These are phyloP conservation scores for Punctoribates punctum DNA, from an alignment of 2,888 invertebrate genomes.

Conservation along the genomic window DNA sequence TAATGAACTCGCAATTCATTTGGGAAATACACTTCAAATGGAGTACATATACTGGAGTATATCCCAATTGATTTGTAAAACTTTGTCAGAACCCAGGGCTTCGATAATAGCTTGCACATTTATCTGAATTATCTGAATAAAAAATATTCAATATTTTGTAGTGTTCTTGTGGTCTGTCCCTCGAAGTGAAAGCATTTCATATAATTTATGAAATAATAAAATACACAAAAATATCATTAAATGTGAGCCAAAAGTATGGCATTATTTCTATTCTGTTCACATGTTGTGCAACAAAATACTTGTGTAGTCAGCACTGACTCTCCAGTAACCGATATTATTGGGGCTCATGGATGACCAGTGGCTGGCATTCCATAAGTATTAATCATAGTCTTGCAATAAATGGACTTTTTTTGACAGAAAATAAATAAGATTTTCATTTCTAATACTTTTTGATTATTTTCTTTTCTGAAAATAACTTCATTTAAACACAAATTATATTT, in stretches of 20 bases:
- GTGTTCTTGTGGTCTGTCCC: too few species aligned
- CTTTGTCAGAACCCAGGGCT: background rate
- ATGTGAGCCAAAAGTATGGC: background rate
- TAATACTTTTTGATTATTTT: background rate
- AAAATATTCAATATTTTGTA: too few species aligned
- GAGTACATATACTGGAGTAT: too few species aligned
- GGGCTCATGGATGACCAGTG: background rate
- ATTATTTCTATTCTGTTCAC: background rate
- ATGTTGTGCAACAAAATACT: background rate
- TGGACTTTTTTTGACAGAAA: background rate
- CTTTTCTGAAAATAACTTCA: too few species aligned
- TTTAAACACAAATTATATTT: too few species aligned
- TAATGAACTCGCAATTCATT: conserved; percentile 18
- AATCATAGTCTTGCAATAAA: conserved; percentile 2
- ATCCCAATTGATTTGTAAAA: background rate
- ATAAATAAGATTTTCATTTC: background rate
- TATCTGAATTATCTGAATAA: too few species aligned
- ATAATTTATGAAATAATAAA: background rate
- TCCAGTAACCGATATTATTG: background rate
- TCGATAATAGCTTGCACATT: too few species aligned
- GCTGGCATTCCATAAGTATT: background rate
- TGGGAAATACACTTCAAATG: background rate
- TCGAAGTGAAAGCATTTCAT: background rate
- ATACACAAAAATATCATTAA: background rate
- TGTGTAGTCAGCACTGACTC: background rate